Conservation (phyloP, 1,140 invertebrate genomes). For the Neomicropteryx cornuta region DNA sequence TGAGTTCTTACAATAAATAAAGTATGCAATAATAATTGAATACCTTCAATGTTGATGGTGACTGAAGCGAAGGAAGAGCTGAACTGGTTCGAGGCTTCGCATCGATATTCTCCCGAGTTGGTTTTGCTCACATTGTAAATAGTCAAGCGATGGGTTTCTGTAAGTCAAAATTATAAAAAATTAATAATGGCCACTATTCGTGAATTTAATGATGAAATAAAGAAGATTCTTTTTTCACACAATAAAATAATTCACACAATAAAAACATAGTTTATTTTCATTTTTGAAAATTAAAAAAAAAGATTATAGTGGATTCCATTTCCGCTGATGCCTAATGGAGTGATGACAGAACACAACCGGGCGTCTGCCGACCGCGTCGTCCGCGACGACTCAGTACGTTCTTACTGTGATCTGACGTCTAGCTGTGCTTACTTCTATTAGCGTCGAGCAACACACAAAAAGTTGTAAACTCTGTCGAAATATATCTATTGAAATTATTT, state of each 20-base stretch:
- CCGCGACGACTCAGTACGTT: too few relatives aligned
- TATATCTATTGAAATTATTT: too few relatives aligned
- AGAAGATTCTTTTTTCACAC: background rate
- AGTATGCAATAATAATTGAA: slow-evolving; percentile 9
- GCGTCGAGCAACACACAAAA: too few relatives aligned
- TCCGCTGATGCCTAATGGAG: too few relatives aligned
- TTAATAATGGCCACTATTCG: slow-evolving; percentile 1
- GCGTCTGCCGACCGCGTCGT: too few relatives aligned
- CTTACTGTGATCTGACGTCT: too few relatives aligned
- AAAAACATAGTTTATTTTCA: background rate
- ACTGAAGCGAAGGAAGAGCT: slow-evolving; percentile 48
- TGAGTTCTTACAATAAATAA: slow-evolving; percentile 3
- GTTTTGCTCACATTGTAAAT: slow-evolving; percentile 48
- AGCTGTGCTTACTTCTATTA: too few relatives aligned
- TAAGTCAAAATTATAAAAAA: slow-evolving; percentile 7
- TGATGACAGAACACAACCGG: too few relatives aligned
- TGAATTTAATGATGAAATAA: background rate
- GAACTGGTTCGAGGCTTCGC: slow-evolving; percentile 63
- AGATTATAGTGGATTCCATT: background rate
- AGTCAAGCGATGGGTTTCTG: slow-evolving; percentile 55
- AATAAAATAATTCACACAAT: background rate
- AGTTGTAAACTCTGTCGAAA: too few relatives aligned
- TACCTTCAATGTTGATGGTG: slow-evolving; percentile 60
- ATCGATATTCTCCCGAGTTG: slow-evolving; percentile 70
- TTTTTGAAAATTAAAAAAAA: background rate